These are phyloP conservation scores for Meloe dianella DNA, from an alignment of 2,888 invertebrate species.

Conservation along the genomic window DNA sequence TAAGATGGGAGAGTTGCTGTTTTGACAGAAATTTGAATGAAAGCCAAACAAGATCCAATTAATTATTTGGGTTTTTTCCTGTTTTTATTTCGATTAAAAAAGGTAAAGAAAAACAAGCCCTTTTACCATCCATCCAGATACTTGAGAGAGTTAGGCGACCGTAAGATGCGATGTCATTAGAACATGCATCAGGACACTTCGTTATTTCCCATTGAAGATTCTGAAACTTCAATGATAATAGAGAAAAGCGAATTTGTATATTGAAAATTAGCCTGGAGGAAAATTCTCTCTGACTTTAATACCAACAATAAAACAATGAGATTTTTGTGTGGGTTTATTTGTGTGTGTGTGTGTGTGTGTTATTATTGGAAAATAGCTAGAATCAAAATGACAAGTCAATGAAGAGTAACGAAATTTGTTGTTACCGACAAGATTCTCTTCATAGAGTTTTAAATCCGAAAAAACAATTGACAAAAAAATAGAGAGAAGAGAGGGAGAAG, in stretches of 20 bases:
- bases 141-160: conserved; percentile 40
- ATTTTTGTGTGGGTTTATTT: background rate
- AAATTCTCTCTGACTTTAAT: background rate
- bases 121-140: conserved; percentile 45
- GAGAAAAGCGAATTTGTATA: conserved; percentile 24
- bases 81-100: background rate
- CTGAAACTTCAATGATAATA: background rate
- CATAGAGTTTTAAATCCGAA: background rate
- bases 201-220: conserved; percentile 22
- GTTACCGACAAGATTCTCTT: background rate
- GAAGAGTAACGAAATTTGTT: conserved; percentile 4
- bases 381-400: background rate
- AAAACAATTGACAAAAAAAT: background rate
- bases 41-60: background rate
- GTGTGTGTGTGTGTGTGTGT: background rate
- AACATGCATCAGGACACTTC: conserved; percentile 40
- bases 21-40: too few species aligned
- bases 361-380: background rate
- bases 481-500: background rate
- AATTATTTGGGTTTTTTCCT: background rate
- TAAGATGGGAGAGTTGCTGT: too few species aligned
- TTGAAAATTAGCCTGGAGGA: conserved; percentile 24
- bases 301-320: background rate
- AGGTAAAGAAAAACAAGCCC: conserved; percentile 1
- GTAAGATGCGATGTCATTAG: conserved; percentile 41